Conservation (phyloP, 2,888 invertebrate species). For the Ferdinandea cuprea region DNA sequence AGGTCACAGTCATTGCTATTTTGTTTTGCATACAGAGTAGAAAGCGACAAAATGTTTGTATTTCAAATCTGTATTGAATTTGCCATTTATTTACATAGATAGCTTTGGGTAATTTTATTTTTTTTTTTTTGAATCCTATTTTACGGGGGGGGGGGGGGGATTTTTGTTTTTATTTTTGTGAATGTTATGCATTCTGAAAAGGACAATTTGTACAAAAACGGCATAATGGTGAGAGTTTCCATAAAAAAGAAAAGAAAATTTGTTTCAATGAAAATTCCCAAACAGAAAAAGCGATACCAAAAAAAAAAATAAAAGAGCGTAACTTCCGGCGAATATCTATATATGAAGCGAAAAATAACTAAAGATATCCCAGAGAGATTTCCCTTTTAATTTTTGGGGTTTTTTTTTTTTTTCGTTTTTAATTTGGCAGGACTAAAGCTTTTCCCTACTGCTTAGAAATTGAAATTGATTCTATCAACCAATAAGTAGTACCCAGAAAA, state of each 20-base stretch:
- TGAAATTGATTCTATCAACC: slow-evolving; percentile 63
- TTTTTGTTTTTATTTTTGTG: too few species aligned
- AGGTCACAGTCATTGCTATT: slow-evolving; percentile 65
- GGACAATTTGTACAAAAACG: slow-evolving; percentile 66
- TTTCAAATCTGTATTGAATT: slow-evolving; percentile 55
- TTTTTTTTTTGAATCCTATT: slow-evolving; percentile 62
- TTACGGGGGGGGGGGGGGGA: slow-evolving; percentile 53
- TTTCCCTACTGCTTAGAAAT: slow-evolving; percentile 51
- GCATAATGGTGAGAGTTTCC: slow-evolving; percentile 45
- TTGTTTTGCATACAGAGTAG: slow-evolving; percentile 16
- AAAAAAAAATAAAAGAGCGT: slow-evolving; percentile 25
- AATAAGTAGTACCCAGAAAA: slow-evolving; percentile 63
- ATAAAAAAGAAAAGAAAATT: slow-evolving; percentile 12
- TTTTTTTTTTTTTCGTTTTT: slow-evolving; percentile 26
- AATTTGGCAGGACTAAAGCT: slow-evolving; percentile 71
- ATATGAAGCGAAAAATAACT: slow-evolving; percentile 35
- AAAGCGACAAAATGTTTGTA: slow-evolving; percentile 40
- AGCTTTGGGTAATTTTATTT: slow-evolving; percentile 62
- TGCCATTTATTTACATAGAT: slow-evolving; percentile 61
- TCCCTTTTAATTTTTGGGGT: too few species aligned
- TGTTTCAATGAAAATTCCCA: slow-evolving; percentile 43
- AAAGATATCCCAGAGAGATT: slow-evolving; percentile 55
- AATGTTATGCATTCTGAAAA: slow-evolving; percentile 75
- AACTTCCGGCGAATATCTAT: slow-evolving; percentile 48
- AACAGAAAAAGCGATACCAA: slow-evolving; percentile 54